Base-by-base conservation (phyloP, 2,888 invertebrate genomes). In the Neoitamus cyanurus region DNA sequence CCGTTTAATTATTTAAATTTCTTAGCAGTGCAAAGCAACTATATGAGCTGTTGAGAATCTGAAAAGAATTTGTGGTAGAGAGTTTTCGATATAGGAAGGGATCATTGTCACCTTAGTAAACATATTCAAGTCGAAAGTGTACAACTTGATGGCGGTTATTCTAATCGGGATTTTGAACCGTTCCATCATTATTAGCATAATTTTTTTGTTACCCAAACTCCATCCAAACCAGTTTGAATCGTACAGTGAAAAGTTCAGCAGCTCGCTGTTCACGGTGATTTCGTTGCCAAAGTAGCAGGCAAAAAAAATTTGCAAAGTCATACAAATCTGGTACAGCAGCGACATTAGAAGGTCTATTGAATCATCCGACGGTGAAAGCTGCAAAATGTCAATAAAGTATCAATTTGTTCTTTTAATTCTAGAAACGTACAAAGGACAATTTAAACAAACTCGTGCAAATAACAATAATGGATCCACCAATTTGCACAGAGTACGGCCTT, bases 161-260 rank as follows among this genome's bases (percentile, higher is more conserved):
- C 25, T 80, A 20, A 80, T 34, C 4, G 31, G 58, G 1, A 58
- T 80, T 15, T 34, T 5, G 15, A 80, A 58, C 15, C 78, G 1
- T 15, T 58, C 34, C 78, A 80, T 28, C 78, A 80, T 80, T 9
- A 80, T 58, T n/a, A 80, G 58, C 78, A 80, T 58, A 9, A 80
- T 28, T 15, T 58, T 48, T 31, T 58, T 80, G n/a, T 80, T 80
- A 11, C 58, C 58, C n/a, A 7, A 31, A 80, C 20, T 46, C 78
- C 78, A 80, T 15, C 28, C 7, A 20, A 80, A 28, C 78, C 78
- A 80, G 9, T 80, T 58, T 20, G 78, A 31, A 30, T 80, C 34
- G 25, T 80, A 80, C 2, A 80, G 42, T 3, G 58, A 30, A 42
- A 37, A 80, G 1, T 20, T 2, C 1, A 77, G 42, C 2, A 46